Evolutionary conservation across 2,797 vertebrate genomes (phyloP).

Genomic region (Gorsachius magnificus): DNA sequence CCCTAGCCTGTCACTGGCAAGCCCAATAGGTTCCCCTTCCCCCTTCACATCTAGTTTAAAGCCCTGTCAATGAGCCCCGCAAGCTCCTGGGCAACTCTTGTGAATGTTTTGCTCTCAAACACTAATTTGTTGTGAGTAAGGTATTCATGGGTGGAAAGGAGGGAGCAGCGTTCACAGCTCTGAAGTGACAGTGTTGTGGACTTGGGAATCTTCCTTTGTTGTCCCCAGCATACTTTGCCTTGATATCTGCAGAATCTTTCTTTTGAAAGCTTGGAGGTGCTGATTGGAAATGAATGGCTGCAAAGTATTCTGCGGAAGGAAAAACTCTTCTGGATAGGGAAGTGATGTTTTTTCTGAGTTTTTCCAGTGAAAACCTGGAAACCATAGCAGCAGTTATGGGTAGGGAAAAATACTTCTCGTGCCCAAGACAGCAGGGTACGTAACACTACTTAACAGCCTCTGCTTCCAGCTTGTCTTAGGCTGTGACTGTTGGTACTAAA

Average conservation of each 20-base stretch:
- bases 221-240: not conserved
- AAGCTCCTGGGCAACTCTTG: too few relatives aligned
- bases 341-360: not conserved
- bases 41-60: too few relatives aligned
- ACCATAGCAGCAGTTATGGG: not conserved
- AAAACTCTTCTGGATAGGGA: not conserved
- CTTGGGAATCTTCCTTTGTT: not conserved
- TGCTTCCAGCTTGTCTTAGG: not conserved
- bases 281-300: not conserved
- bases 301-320: not conserved
- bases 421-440: not conserved
- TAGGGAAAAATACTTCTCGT: not conserved
- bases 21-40: too few relatives aligned
- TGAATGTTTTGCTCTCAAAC: not conserved
- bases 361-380: not conserved
- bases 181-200: not conserved
- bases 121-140: rapidly evolving
- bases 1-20: too few relatives aligned
- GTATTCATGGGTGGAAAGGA: not conserved
- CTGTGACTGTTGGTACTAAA: not conserved
- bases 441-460: not conserved
- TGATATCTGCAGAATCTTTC: not conserved
- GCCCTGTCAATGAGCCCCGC: too few relatives aligned
- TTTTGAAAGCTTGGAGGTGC: not conserved
- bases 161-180: not conserved